Evolutionary conservation across 2,797 vertebrate genomes (phyloP), one percentile per base, ranked within the genome.

Genomic region (Neopelma chrysocephalum): DNA sequence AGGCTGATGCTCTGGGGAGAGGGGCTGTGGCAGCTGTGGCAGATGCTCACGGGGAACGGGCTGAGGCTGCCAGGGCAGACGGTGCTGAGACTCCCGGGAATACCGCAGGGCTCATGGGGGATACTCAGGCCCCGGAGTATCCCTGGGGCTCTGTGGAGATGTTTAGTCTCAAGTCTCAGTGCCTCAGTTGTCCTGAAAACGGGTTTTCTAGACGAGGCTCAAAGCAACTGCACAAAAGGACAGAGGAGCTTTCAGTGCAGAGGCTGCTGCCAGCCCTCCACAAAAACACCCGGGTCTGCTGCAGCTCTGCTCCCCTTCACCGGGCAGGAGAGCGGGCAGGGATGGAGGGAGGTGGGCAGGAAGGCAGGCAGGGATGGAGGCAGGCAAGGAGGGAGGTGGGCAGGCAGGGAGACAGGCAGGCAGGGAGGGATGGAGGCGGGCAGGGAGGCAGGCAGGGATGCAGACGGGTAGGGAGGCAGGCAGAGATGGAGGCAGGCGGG

Each of bases 31-130:
- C 91, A 40, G 87, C 15, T 12, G 65, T 10, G 27, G 73, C 48
- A 26, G 87, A 32, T 11, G 43, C 84, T 62, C 0, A 3, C 6
- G 6, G 62, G 53, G 58, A 69, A 19, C 0, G 2, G 65, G 71
- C 61, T 32, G 69, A 22, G 38, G 36, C 34, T 8, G 1, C 43
- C 1, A 10, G 45, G 13, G n/a, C 7, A 2, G 88, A 50, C 6
- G 25, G 3, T 57, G 69, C 77, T 2, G 29, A 65, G 71, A 9
- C 42, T 81, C 54, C 45, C 2, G 12, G 19, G 50, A 57, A 34
- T 4, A 9, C 18, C 21, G 13, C 3, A 2, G 2, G 57, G 48
- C 47, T 77, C 12, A 0, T 0, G 40, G 72, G 88, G 42, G n/a
- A 32, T 3, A 1, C 8, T 69, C 19, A 12, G 56, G 54, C 64